Conservation (phyloP, 2,113 vertebrate genomes). For the Corvus hawaiiensis region DNA sequence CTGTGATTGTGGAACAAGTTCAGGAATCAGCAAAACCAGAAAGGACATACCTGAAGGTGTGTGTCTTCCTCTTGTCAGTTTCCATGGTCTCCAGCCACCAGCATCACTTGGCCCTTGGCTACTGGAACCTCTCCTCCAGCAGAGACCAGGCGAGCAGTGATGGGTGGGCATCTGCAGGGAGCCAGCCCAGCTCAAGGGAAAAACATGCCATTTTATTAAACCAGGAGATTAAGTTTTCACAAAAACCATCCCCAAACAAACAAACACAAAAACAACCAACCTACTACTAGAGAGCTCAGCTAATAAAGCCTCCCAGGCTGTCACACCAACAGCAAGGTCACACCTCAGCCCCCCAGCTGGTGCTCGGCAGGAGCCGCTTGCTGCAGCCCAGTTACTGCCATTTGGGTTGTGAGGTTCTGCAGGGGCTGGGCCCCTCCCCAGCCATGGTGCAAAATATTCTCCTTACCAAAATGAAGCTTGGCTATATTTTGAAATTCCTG, state of each 20-base stretch:
- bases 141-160: accelerated
- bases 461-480: neutral
- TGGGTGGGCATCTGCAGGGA: neutral
- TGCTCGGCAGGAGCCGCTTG: accelerated
- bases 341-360: neutral
- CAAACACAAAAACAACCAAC: neutral
- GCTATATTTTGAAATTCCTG: neutral
- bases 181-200: neutral
- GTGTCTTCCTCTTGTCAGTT: neutral
- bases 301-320: neutral
- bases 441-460: neutral
- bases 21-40: neutral
- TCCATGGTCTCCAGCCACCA: neutral
- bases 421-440: no score
- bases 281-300: neutral
- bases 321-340: accelerated
- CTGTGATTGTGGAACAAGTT: neutral
- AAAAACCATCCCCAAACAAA: neutral
- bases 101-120: neutral
- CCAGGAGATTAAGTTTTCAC: neutral
- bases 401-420: neutral
- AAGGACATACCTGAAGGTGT: neutral
- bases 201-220: neutral
- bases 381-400: no score
- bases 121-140: neutral